phyloP scores from a whole-genome alignment of 2,797 vertebrate species.

The Eulemur rubriventer region DNA sequence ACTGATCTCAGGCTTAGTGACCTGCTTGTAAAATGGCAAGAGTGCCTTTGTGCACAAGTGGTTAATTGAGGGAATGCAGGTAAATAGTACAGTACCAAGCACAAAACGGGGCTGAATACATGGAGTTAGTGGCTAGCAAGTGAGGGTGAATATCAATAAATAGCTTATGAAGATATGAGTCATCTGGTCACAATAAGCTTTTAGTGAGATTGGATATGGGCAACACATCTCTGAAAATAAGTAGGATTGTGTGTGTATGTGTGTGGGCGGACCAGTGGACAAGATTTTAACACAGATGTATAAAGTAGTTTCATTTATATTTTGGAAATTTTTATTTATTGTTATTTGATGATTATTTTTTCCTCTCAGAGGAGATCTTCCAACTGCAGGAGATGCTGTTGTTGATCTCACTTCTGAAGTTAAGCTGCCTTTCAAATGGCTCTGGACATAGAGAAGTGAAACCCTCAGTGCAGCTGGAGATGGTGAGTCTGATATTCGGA shows the following conservation, averaged over 20 bases:
- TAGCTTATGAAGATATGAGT: background rate
- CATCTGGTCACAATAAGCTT: background rate
- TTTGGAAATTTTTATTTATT: background rate
- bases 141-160: background rate
- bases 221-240: background rate
- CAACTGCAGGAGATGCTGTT: background rate
- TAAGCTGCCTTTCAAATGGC: background rate
- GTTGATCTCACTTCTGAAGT: background rate
- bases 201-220: background rate
- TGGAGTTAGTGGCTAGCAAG: background rate
- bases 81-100: background rate
- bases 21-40: background rate
- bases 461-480: background rate
- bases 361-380: background rate
- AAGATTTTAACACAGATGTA: background rate
- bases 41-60: rapidly evolving
- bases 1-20: background rate
- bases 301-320: background rate
- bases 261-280: background rate
- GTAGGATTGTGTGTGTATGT: background rate
- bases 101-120: background rate
- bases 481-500: rapidly evolving
- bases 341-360: background rate
- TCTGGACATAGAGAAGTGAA: background rate
- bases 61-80: background rate